Percentiles rank a stretch among this genome's conserved stretches.
Evolutionary conservation across 2,888 invertebrate genomes (phyloP).

Genomic region (Chorisops tibialis): DNA sequence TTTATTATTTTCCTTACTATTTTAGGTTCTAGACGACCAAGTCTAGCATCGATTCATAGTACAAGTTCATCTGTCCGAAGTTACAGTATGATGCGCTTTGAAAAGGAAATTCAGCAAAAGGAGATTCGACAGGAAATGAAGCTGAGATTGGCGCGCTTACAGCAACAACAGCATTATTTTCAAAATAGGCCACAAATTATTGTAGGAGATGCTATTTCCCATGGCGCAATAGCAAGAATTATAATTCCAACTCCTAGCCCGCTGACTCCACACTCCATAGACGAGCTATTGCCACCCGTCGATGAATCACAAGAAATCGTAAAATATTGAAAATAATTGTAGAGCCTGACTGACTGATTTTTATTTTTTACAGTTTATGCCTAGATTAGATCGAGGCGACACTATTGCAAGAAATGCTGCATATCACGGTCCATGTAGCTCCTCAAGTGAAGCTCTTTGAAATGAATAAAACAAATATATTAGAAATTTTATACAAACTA

Average conservation of each 20-base stretch:
- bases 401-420: constrained; percentile 58
- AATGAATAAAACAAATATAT: constrained; percentile 35
- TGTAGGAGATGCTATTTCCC: constrained; percentile 52
- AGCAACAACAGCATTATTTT: constrained; percentile 58
- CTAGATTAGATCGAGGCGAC: constrained; percentile 48
- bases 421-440: constrained; percentile 55
- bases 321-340: neutral
- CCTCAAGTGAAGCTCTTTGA: constrained; percentile 55
- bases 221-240: constrained; percentile 42
- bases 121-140: constrained; percentile 75
- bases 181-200: constrained; percentile 54
- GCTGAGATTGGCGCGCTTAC: constrained; percentile 67
- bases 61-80: constrained; percentile 78
- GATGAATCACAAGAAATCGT: constrained; percentile 74
- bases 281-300: constrained; percentile 76
- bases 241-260: constrained; percentile 66
- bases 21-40: constrained; percentile 83
- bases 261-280: constrained; percentile 77
- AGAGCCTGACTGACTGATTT: neutral
- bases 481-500: constrained; percentile 26
- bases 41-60: constrained; percentile 81
- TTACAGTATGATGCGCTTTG: constrained; percentile 76
- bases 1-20: constrained; percentile 10
- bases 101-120: constrained; percentile 77
- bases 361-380: constrained; percentile 32